These are phyloP conservation scores for Hyalella azteca DNA, from an alignment of 2,888 invertebrate species.

Conservation along the genomic window DNA sequence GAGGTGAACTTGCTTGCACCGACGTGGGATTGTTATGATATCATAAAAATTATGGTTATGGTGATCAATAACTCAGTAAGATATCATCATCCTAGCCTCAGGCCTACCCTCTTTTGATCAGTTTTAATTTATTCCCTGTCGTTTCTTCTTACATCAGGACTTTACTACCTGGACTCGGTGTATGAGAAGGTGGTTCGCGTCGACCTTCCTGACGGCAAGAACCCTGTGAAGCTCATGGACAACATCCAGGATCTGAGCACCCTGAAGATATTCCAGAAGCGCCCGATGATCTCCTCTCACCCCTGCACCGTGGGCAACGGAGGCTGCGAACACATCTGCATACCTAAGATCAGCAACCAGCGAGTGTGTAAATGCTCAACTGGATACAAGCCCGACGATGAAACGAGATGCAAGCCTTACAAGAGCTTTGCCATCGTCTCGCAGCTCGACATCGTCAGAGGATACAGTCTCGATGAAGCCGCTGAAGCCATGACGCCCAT, in stretches of 20 bases:
- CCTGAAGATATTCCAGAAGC: slow-evolving; percentile 85
- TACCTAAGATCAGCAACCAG: slow-evolving; percentile 76
- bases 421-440: slow-evolving; percentile 92
- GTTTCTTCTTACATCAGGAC: slow-evolving; percentile 62
- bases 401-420: slow-evolving; percentile 73
- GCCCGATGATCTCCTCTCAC: slow-evolving; percentile 76
- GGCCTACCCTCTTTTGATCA: no score
- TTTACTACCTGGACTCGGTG: slow-evolving; percentile 86
- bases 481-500: slow-evolving; percentile 95
- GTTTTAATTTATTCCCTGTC: no score
- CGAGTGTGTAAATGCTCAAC: slow-evolving; percentile 87
- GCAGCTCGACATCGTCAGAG: slow-evolving; percentile 84
- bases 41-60: no score
- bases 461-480: slow-evolving; percentile 82
- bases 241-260: slow-evolving; percentile 88
- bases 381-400: slow-evolving; percentile 82
- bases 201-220: slow-evolving; percentile 79
- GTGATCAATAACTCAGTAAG: no score
- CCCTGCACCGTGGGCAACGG: slow-evolving; percentile 87
- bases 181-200: slow-evolving; percentile 89
- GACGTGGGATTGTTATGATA: no score
- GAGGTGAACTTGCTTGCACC: no score
- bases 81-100: no score
- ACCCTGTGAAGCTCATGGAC: slow-evolving; percentile 76
- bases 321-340: slow-evolving; percentile 92